phyloP scores from a whole-genome alignment of 2,797 vertebrate species.

The Orientallactaga sibirica region DNA sequence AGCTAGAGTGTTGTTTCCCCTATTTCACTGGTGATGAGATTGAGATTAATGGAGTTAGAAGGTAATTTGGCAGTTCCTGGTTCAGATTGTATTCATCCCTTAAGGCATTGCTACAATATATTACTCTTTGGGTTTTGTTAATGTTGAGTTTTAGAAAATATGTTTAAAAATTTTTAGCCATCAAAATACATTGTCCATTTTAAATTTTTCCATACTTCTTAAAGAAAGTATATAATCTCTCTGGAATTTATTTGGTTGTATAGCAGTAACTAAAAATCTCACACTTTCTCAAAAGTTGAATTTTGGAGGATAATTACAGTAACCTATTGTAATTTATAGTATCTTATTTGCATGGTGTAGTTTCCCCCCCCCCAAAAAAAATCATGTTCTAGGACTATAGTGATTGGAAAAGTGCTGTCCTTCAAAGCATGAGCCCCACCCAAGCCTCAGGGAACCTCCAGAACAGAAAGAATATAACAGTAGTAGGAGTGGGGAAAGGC shows the following conservation, averaged over 20 bases:
- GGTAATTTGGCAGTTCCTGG: not conserved
- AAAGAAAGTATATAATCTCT: not conserved
- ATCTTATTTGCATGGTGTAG: not conserved
- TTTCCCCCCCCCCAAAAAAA: not conserved
- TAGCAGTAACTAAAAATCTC: constrained; percentile 35
- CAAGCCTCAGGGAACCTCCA: too few species aligned
- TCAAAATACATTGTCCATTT: not conserved
- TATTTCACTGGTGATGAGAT: constrained; percentile 43
- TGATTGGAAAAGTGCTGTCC: too few species aligned
- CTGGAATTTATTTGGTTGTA: not conserved
- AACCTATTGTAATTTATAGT: not conserved
- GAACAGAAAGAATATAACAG: too few species aligned
- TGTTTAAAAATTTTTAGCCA: not conserved
- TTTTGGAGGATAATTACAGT: constrained; percentile 50
- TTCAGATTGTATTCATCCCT: not conserved
- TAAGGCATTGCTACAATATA: constrained; percentile 21
- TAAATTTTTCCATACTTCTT: constrained; percentile 46
- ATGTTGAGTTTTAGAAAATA: not conserved
- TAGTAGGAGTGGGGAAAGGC: too few species aligned
- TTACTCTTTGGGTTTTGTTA: constrained; percentile 27
- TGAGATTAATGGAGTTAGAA: constrained; percentile 22
- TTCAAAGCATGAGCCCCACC: too few species aligned
- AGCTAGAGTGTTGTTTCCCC: not conserved
- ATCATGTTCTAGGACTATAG: not conserved
- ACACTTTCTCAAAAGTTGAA: not conserved